phyloP scores from a whole-genome alignment of 2,797 vertebrate species.

The Naso thynnoides region DNA sequence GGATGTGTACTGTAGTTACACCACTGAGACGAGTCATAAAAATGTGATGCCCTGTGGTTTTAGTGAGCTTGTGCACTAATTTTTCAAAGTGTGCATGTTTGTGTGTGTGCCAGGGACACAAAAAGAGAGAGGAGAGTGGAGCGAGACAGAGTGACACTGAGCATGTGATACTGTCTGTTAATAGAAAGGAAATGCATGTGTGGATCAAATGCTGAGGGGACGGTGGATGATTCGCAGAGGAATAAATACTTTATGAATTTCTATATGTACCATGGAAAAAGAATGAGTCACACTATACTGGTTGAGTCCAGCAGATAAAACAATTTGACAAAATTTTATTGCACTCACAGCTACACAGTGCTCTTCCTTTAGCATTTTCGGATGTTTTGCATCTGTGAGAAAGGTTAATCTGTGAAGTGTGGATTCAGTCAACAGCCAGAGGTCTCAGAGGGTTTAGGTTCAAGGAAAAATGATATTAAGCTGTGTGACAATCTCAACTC shows the following conservation, averaged over 20 bases:
- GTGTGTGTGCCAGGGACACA: conserved; percentile 43
- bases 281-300: neutral
- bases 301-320: neutral
- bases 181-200: neutral
- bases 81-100: conserved; percentile 55
- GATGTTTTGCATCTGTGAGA: conserved; percentile 1
- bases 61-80: conserved; percentile 52
- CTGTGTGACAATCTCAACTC: neutral
- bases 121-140: conserved; percentile 12
- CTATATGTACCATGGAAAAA: neutral
- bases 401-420: neutral
- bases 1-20: conserved; percentile 76
- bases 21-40: conserved; percentile 71
- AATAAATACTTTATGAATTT: neutral
- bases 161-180: conserved; percentile 7
- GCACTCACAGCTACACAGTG: neutral
- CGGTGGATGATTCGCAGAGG: neutral
- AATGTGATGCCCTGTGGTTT: conserved; percentile 66
- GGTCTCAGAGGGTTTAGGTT: neutral
- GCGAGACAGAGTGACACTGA: neutral
- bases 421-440: neutral
- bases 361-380: neutral
- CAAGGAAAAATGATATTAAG: neutral
- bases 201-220: neutral
- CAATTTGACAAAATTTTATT: conserved; percentile 1